Base-by-base conservation (phyloP, 92 coral and sea anemone genomes). In the Palythoa caribaeorum region DNA sequence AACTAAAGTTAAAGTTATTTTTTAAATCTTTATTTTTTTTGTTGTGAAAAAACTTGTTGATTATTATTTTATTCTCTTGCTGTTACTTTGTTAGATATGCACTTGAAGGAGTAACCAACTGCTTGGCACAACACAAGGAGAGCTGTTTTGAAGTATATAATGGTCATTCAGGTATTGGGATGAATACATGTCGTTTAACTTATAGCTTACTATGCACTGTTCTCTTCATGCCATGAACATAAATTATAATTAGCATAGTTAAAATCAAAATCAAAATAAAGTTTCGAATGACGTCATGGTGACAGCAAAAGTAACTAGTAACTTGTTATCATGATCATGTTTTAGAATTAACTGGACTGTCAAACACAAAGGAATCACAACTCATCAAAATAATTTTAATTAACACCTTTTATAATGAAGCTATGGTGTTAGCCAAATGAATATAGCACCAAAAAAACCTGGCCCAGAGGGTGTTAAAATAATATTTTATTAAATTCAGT, bases 111-210 rank as follows among this genome's bases (percentile, higher is more conserved):
- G 78, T 92, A 5, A 83, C 93, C n/a, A 76, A 53, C 69, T 92
- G 83, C 73, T 62, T 94, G 35, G 85, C 93, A 84, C 87, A 90
- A 60, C 90, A 77, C 53, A 91, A 92, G 66, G 86, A 78, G 38
- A 94, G 92, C 69, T 76, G 94, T 50, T 91, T 94, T 63, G 89
- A 93, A 76, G 96, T 91, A 28, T 94, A 94, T 59, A 66, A 84
- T 36, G 87, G 86, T 50, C 94, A 91, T 84, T 88, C 98, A 73
- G 92, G 98, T 94, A 92, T 36, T 28, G 40, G 1, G 9, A 9
- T 1, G 36, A 36, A 66, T 6, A 66, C 21, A 62, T 51, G 55
- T 51, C 0, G 55, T 55, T 65, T 20, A 17, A 20, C n/a, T 65
- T 17, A 16, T 16, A 65, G n/a, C 71, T 65, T n/a, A 17, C 37